These are phyloP conservation scores for Trichonephila inaurata DNA, from an alignment of 1,140 invertebrate genomes.

Conservation along the genomic window DNA sequence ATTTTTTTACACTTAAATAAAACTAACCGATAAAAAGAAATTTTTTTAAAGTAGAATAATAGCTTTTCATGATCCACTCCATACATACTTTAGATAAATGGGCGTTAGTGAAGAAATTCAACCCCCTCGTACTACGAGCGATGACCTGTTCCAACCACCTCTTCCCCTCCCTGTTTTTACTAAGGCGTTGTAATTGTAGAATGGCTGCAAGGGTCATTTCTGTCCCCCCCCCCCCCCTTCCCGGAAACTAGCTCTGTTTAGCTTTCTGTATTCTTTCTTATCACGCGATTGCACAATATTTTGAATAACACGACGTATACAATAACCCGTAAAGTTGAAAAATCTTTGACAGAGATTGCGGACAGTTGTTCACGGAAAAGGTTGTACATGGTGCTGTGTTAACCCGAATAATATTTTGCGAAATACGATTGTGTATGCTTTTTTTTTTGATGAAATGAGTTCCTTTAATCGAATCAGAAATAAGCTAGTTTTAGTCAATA, in stretches of 20 bases:
- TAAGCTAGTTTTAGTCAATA: background rate
- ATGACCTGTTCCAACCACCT: slow-evolving; percentile 17
- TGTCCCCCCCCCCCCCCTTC: background rate
- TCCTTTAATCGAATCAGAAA: background rate
- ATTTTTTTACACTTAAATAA: slow-evolving; percentile 33
- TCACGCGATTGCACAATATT: slow-evolving; percentile 49
- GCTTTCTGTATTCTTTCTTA: slow-evolving; percentile 35
- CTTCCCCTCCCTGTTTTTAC: slow-evolving; percentile 13
- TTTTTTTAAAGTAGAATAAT: background rate
- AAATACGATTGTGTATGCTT: background rate
- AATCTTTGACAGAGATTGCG: background rate
- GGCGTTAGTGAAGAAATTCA: slow-evolving; percentile 33
- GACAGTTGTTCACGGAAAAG: background rate
- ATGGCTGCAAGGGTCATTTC: slow-evolving; percentile 24
- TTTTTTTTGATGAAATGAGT: background rate
- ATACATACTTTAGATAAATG: background rate
- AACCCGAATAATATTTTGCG: background rate
- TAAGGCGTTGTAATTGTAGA: slow-evolving; percentile 39
- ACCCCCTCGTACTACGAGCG: background rate
- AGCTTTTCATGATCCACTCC: slow-evolving; percentile 10
- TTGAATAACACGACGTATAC: slow-evolving; percentile 19
- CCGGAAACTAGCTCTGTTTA: slow-evolving; percentile 52
- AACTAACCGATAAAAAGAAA: background rate
- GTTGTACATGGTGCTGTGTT: background rate
- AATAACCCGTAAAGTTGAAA: slow-evolving; percentile 19